These are phyloP conservation scores for Drosophila mettleri DNA, from an alignment of 2,888 invertebrate genomes.

Conservation along the genomic window DNA sequence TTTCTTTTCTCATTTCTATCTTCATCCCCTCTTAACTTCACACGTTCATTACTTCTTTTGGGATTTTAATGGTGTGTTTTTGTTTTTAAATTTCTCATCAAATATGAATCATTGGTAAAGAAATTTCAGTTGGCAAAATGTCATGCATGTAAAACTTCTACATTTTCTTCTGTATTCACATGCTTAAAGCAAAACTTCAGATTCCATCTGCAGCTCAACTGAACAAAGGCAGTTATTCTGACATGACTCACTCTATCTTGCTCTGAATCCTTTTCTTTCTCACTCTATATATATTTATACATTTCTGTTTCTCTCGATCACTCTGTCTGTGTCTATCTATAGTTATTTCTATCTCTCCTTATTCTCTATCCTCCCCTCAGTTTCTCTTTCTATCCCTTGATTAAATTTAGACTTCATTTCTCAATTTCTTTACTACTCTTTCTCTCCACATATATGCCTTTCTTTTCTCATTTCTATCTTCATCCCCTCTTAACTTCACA, in stretches of 20 bases:
- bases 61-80: slow-evolving; percentile 6
- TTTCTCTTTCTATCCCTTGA: no score
- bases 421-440: no score
- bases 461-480: background rate
- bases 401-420: no score
- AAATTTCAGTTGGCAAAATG: background rate
- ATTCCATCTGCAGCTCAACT: slow-evolving; percentile 4
- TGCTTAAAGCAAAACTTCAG: slow-evolving; percentile 4
- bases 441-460: background rate
- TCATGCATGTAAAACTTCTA: background rate
- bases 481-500: background rate
- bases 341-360: no score
- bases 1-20: background rate
- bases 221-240: slow-evolving; percentile 21
- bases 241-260: slow-evolving; percentile 1
- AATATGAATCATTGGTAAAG: background rate
- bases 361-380: no score
- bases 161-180: background rate
- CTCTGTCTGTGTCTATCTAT: no score
- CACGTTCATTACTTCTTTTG: background rate
- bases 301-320: no score
- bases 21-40: background rate
- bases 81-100: no score
- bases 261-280: background rate
- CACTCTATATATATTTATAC: no score